Evolutionary conservation across 2,888 invertebrate genomes (phyloP).

Genomic region (Thysanoteuthis rhombus): DNA sequence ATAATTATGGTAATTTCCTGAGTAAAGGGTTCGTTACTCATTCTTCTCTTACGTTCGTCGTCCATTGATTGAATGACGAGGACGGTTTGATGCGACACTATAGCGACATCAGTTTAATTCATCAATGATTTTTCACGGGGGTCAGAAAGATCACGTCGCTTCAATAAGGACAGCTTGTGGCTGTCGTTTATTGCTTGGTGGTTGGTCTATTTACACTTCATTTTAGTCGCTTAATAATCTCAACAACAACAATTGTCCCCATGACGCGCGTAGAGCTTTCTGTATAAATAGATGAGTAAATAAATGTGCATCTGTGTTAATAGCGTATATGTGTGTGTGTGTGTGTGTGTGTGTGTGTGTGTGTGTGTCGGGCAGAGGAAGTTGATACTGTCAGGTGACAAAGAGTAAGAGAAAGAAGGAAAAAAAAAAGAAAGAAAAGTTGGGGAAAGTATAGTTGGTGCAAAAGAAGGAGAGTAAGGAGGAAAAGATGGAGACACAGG

Average conservation of each 20-base stretch:
- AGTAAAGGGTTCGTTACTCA: background rate
- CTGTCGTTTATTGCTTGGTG: background rate
- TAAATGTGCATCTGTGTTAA: background rate
- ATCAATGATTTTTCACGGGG: background rate
- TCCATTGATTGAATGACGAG: background rate
- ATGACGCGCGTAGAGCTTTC: background rate
- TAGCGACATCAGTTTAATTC: background rate
- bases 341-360: background rate
- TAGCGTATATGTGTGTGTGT: background rate
- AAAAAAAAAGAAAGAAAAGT: background rate
- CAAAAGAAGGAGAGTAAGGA: background rate
- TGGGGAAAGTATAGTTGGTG: background rate
- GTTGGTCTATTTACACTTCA: background rate
- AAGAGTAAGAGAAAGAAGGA: background rate
- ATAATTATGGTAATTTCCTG: background rate
- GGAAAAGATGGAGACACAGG: background rate
- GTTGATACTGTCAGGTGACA: no score
- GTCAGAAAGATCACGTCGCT: background rate
- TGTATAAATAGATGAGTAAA: background rate
- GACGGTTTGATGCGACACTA: background rate
- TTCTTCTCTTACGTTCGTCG: background rate
- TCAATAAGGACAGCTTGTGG: background rate
- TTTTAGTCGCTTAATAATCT: background rate
- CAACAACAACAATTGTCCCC: background rate
- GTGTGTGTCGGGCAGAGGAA: background rate